A percentile compares a stretch with the other conserved stretches of the same genome.
These are phyloP conservation scores for Conops quadrifasciatus DNA, from an alignment of 2,888 invertebrate genomes.

Conservation along the genomic window DNA sequence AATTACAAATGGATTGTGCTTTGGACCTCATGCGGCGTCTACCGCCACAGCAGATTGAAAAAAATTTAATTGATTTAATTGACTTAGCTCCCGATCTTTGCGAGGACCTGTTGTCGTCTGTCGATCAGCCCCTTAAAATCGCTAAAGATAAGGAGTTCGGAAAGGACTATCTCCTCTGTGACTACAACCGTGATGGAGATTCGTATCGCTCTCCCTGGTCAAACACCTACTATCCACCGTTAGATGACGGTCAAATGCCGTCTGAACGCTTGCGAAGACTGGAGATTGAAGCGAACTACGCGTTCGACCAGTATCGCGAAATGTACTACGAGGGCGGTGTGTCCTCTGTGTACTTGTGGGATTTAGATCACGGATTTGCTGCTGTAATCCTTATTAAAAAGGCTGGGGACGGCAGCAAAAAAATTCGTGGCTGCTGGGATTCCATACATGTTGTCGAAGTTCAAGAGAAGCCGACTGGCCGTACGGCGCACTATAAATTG, in stretches of 20 bases:
- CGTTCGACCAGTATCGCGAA: constrained; percentile 98
- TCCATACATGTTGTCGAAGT: constrained; percentile 99
- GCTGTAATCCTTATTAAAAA: constrained; percentile 99
- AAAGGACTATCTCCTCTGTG: constrained; percentile 97
- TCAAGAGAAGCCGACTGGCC: constrained; percentile 92
- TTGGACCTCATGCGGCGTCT: constrained; percentile 98
- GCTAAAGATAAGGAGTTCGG: constrained; percentile 94
- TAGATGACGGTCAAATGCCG: constrained; percentile 99
- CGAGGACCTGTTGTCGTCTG: constrained; percentile 95
- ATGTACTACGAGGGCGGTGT: constrained; percentile 99
- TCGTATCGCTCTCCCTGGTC: constrained; percentile 99
- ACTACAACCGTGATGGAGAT: constrained; percentile 99
- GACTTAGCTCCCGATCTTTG: constrained; percentile 95
- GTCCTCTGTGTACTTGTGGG: constrained; percentile 99
- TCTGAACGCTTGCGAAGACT: constrained; percentile 93
- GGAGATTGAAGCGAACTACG: constrained; percentile 97
- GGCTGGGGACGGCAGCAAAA: constrained; percentile 97
- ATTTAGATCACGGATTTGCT: constrained; percentile 98
- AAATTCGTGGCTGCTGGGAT: constrained; percentile 99
- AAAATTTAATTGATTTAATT: constrained; percentile 96
- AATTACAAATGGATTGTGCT: constrained; percentile 98
- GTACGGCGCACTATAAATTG: constrained; percentile 96
- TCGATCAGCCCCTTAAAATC: constrained; percentile 98
- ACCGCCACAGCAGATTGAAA: constrained; percentile 99
- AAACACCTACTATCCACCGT: constrained; percentile 95